Evolutionary conservation across 2,113 vertebrate species (phyloP).

Genomic region (Monopterus albus): DNA sequence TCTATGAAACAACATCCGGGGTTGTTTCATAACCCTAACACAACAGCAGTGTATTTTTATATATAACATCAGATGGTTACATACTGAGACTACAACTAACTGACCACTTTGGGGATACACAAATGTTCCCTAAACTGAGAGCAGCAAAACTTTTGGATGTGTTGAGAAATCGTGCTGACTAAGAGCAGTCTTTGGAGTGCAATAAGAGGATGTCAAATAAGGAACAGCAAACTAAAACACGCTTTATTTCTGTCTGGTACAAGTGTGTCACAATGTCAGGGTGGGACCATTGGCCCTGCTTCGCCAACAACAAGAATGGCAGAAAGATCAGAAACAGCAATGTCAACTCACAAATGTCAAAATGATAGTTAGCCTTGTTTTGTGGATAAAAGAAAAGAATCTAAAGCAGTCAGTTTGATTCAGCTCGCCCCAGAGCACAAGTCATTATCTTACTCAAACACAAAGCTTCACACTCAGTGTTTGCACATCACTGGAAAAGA

Average conservation of each 20-base stretch:
- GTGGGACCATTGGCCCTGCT: slow-evolving; percentile 22
- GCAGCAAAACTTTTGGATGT: slow-evolving; percentile 35
- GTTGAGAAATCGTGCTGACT: slow-evolving; percentile 68
- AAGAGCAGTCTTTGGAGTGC: slow-evolving; percentile 46
- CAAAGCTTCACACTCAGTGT: slow-evolving; percentile 8
- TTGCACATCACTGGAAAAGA: slow-evolving; percentile 26
- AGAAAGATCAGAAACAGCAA: slow-evolving; percentile 23
- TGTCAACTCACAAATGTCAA: too few species aligned
- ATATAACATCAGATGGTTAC: not conserved
- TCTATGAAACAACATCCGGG: not conserved
- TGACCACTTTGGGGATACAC: not conserved
- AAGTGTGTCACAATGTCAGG: slow-evolving; percentile 73
- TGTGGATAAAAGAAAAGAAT: too few species aligned
- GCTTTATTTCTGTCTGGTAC: slow-evolving; percentile 75
- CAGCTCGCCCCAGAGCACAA: not conserved
- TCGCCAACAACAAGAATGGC: slow-evolving; percentile 35
- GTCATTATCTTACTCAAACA: slow-evolving; percentile 14
- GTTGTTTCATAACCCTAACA: not conserved
- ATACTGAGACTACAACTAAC: not conserved
- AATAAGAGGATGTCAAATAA: slow-evolving; percentile 81
- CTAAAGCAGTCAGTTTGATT: too few species aligned
- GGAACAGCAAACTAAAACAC: slow-evolving; percentile 73
- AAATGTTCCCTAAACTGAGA: slow-evolving; percentile 19
- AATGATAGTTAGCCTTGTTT: too few species aligned
- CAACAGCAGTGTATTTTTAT: not conserved